These are phyloP conservation scores for Gallinago solitaria DNA, from an alignment of 2,797 vertebrate species.

Conservation along the genomic window DNA sequence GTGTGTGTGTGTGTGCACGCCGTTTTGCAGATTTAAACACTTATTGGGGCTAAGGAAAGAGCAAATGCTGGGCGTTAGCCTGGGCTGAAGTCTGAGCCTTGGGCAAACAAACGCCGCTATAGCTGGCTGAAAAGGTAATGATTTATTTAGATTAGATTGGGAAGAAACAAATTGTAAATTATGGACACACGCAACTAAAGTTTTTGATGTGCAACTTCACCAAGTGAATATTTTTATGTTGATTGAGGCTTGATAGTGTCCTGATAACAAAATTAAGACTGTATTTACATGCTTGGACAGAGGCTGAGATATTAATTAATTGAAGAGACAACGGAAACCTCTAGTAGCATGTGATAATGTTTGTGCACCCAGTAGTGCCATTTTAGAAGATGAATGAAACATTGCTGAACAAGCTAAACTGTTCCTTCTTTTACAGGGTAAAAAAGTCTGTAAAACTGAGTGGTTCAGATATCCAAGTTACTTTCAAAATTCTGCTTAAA, in stretches of 20 bases:
- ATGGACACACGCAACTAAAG: background rate
- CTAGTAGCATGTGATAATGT: background rate
- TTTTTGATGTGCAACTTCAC: background rate
- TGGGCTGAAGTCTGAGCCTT: background rate
- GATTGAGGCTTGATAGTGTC: background rate
- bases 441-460: background rate
- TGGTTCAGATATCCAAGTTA: background rate
- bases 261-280: background rate
- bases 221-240: background rate
- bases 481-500: background rate
- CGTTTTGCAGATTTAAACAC: background rate
- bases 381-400: background rate
- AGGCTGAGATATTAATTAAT: slow-evolving; percentile 13
- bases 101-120: background rate
- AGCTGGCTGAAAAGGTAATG: background rate
- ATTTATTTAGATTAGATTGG: background rate
- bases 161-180: background rate
- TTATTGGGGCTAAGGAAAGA: background rate
- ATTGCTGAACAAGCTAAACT: background rate
- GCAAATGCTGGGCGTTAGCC: background rate
- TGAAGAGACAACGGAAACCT: background rate
- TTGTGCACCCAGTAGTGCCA: background rate
- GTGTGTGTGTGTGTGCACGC: accelerated
- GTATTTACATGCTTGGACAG: background rate
- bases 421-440: background rate